Evolutionary conservation across 2,797 vertebrate genomes (phyloP).

Genomic region (Orientallactaga sibirica): DNA sequence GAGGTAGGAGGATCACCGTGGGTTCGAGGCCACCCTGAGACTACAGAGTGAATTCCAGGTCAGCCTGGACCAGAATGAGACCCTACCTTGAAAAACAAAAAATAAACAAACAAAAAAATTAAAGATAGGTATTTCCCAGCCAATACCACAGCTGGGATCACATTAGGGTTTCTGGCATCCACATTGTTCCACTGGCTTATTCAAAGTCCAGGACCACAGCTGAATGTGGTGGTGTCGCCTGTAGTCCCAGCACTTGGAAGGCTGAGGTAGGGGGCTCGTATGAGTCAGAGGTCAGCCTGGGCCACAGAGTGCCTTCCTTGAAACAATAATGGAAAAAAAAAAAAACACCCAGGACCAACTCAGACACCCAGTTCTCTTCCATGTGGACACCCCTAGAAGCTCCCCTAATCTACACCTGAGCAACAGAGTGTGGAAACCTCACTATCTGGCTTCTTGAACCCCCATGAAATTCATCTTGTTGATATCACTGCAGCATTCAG

Average conservation of each 20-base stretch:
- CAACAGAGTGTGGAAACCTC: background rate
- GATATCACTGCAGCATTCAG: background rate
- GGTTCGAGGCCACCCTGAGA: too few relatives aligned
- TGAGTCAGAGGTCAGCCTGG: too few relatives aligned
- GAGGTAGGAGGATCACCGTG: too few relatives aligned
- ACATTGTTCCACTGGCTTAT: background rate
- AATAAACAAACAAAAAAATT: too few relatives aligned
- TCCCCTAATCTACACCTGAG: accelerated
- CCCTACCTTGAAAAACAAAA: too few relatives aligned
- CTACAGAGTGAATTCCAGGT: too few relatives aligned
- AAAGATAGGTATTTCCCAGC: background rate
- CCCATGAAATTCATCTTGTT: background rate
- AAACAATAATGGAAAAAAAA: background rate
- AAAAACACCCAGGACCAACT: too few relatives aligned
- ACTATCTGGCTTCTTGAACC: background rate
- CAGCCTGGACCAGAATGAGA: too few relatives aligned
- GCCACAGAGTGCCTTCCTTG: too few relatives aligned
- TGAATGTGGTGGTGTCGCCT: too few relatives aligned
- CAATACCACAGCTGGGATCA: background rate
- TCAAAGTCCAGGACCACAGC: background rate
- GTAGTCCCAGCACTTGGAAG: too few relatives aligned
- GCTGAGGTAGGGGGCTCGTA: too few relatives aligned
- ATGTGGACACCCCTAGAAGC: background rate
- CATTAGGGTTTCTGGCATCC: background rate
- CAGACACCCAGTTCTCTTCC: background rate